A percentile compares a stretch with the other conserved stretches of the same genome.
These are phyloP conservation scores for Elachura formosa DNA, from an alignment of 2,113 vertebrate genomes.

Conservation along the genomic window DNA sequence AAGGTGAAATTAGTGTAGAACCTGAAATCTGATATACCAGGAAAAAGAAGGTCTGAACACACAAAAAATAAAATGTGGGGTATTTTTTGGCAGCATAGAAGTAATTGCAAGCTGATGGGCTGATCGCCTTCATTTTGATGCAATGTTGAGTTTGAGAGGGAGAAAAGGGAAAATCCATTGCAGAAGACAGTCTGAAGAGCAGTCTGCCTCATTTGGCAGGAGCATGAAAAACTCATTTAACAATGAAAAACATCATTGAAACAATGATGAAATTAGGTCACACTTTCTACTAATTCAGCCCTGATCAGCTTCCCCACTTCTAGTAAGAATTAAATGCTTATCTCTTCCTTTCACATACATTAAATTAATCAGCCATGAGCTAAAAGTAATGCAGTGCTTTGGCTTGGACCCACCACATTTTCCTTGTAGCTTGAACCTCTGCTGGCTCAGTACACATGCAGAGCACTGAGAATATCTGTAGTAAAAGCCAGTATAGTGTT, in stretches of 20 bases:
- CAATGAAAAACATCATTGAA: too few relatives aligned
- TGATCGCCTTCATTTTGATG: neutral
- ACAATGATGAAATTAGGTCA: conserved; percentile 39
- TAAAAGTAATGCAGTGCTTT: conserved; percentile 17
- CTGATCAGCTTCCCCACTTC: conserved; percentile 20
- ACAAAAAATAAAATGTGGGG: neutral
- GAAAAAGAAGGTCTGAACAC: neutral
- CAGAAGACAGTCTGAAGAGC: neutral
- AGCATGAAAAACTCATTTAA: too few relatives aligned
- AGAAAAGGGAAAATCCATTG: neutral
- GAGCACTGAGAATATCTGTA: neutral
- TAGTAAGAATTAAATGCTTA: conserved; percentile 43
- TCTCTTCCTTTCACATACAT: conserved; percentile 34
- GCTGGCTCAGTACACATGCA: neutral
- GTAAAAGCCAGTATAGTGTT: neutral
- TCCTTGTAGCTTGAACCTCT: neutral
- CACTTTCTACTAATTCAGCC: conserved; percentile 14
- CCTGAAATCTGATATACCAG: neutral
- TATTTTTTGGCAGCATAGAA: neutral
- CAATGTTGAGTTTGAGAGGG: neutral
- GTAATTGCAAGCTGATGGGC: neutral
- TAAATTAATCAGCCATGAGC: conserved; percentile 24
- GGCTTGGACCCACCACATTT: neutral
- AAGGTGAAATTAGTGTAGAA: neutral
- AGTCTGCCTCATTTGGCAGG: neutral